Conservation (phyloP, 2,888 invertebrate genomes). For the Sepioteuthis lessoniana region DNA sequence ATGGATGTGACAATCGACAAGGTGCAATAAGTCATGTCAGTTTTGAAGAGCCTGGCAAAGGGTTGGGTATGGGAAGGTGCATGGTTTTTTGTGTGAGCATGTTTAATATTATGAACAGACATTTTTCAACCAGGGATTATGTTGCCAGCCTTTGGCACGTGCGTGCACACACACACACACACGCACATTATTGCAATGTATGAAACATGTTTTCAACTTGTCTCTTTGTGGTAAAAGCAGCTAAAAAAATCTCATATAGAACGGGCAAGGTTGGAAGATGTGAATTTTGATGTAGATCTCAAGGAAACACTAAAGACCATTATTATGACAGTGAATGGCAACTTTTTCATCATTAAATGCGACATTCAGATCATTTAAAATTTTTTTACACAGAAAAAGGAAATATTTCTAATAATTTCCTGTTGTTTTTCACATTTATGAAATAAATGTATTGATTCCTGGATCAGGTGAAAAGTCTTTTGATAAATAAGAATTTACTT, state of each 20-base stretch:
- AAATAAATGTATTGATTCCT: too few species aligned
- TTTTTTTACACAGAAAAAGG: not conserved
- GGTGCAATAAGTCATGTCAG: slow-evolving; percentile 12
- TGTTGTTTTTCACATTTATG: not conserved
- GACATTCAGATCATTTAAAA: not conserved
- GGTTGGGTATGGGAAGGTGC: not conserved
- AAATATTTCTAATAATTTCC: not conserved
- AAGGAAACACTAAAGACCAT: not conserved
- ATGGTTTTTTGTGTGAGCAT: not conserved
- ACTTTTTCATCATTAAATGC: not conserved
- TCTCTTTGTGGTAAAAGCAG: not conserved
- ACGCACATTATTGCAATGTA: not conserved
- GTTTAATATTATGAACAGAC: slow-evolving; percentile 25
- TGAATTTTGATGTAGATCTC: not conserved
- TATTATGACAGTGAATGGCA: not conserved
- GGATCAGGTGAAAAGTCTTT: not conserved
- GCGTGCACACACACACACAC: too few species aligned
- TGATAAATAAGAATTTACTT: not conserved
- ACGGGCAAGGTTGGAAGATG: not conserved
- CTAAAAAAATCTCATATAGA: slow-evolving; percentile 33
- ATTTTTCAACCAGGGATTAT: not conserved
- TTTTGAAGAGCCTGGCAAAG: not conserved
- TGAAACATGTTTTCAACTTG: not conserved
- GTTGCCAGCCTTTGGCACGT: not conserved
- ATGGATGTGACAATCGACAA: slow-evolving; percentile 14